Base-by-base conservation (phyloP, 2,797 vertebrate genomes). In the Dipus sagitta region DNA sequence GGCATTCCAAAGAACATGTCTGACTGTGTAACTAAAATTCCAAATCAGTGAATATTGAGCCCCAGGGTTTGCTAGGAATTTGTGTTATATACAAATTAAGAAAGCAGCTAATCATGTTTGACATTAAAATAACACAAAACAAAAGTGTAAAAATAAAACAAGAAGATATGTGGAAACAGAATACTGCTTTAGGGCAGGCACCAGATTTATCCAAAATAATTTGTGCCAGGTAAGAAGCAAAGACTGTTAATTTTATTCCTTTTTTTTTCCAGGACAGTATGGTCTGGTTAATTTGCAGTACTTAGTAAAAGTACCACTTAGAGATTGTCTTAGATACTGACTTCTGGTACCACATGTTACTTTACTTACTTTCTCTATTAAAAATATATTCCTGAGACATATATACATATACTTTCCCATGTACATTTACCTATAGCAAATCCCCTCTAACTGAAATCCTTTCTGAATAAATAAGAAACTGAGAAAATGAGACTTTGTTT, bases 111-210 rank as follows among this genome's bases (percentile, higher is more conserved):
- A 92, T 89, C 52, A 71, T 95, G 64, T 95, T 91, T 96, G 95
- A 94, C 78, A 86, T 94, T 88, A 85, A 94, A 92, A 90, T 34
- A 86, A 90, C 67, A 82, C 13, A 84, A 92, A 88, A 88, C 12
- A 88, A 94, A 94, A 88, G 28, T 93, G 92, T 78, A 77, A 95
- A 95, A 95, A 92, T 84, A 92, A 94, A 94, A 6, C 62, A 95
- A 91, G 70, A 72, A 83, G 72, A 34, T 94, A 77, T 86, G 94
- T 86, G 52, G 80, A 92, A 95, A 93, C 17, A 78, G 23, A 88
- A 88, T 47, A 67, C 21, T 77, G 70, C 9, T 92, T 86, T 78
- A 89, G 58, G 17, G 47, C 62, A 92, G 30, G n/a, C 47, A 74
- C 76, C 79, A 83, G 62, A 93, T 90, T 90, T 82, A 92, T 82